Conservation (phyloP, 1,140 invertebrate genomes). For the Drosophila truncata region DNA sequence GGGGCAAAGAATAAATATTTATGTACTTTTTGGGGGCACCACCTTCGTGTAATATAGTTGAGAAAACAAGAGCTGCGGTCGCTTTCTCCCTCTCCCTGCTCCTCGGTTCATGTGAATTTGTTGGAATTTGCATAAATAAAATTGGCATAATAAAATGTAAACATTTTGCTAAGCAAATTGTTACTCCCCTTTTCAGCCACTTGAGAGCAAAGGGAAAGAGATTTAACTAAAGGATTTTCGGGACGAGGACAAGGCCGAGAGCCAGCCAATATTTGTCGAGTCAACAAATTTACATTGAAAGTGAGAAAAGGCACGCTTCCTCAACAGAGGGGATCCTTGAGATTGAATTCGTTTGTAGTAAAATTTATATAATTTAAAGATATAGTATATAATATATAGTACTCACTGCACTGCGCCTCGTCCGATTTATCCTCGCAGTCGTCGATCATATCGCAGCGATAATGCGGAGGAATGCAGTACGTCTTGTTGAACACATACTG, state of each 20-base stretch:
- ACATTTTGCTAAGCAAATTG: constrained; percentile 81
- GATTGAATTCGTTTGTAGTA: constrained; percentile 13
- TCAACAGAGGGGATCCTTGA: neutral
- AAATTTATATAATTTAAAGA: too few species aligned
- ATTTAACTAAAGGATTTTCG: neutral
- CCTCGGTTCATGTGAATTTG: constrained; percentile 11
- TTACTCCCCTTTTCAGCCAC: constrained; percentile 38
- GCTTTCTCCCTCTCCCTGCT: neutral
- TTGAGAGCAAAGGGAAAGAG: neutral
- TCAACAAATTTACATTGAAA: constrained; percentile 76
- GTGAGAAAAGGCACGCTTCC: constrained; percentile 25
- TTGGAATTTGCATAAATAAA: constrained; percentile 79
- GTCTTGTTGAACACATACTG: constrained; percentile 97
- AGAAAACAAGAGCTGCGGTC: constrained; percentile 49
- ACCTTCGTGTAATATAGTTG: constrained; percentile 28
- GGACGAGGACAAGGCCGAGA: neutral
- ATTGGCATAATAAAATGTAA: constrained; percentile 82
- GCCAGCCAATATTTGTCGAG: constrained; percentile 69
- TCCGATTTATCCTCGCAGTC: constrained; percentile 98
- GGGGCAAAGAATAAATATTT: constrained; percentile 18
- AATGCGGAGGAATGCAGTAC: constrained; percentile 95
- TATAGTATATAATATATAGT: neutral
- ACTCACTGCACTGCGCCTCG: constrained; percentile 97
- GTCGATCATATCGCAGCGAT: constrained; percentile 95
- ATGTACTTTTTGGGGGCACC: neutral